These are phyloP conservation scores for Junco hyemalis DNA, from an alignment of 2,113 vertebrate species.

Conservation along the genomic window DNA sequence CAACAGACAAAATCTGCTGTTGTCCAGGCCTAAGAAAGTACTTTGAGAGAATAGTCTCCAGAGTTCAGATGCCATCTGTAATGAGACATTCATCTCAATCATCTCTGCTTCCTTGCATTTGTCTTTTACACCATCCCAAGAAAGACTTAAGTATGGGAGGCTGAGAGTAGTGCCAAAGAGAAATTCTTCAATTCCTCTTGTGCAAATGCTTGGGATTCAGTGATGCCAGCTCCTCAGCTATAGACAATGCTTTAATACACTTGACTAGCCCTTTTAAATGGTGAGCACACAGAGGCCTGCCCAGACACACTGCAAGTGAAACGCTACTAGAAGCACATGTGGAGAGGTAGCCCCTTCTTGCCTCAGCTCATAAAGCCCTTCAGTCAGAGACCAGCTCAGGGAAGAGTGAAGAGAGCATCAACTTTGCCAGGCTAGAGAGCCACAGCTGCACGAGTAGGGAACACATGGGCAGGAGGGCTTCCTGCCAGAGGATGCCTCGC, in stretches of 20 bases:
- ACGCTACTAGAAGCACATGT: rapidly evolving
- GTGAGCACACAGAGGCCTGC: not conserved
- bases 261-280: not conserved
- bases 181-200: not conserved
- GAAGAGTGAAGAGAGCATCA: not conserved
- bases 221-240: not conserved
- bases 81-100: not conserved
- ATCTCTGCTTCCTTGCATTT: not conserved
- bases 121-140: not conserved
- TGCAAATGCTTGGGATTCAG: not conserved
- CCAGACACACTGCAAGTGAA: not conserved
- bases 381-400: not conserved
- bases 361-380: not conserved
- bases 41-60: not conserved
- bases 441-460: rapidly evolving
- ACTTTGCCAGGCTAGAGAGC: not conserved
- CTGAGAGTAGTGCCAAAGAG: not conserved
- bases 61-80: not conserved
- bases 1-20: not conserved
- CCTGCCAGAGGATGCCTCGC: not conserved
- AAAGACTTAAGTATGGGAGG: not conserved
- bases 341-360: not conserved
- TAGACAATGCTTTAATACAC: not conserved
- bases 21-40: not conserved
- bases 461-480: rapidly evolving